phyloP scores from a whole-genome alignment of 2,888 invertebrate species.

The Pheosia tremula region DNA sequence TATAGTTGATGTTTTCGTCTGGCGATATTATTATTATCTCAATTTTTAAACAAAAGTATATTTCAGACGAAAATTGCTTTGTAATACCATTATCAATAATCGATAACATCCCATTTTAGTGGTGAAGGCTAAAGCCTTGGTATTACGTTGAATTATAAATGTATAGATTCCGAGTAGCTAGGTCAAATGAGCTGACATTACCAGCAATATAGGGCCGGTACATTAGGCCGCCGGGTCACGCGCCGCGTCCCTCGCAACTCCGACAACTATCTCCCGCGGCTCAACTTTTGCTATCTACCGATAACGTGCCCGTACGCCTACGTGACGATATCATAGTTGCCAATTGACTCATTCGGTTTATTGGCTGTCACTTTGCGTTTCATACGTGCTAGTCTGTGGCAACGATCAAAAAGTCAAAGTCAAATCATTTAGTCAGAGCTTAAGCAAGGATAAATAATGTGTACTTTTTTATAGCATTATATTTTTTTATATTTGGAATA shows the following conservation, averaged over 20 bases:
- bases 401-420: neutral
- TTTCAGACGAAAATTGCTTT: too few relatives aligned
- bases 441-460: too few relatives aligned
- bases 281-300: slow-evolving; percentile 7
- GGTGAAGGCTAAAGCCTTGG: too few relatives aligned
- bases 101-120: too few relatives aligned
- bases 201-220: neutral
- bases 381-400: neutral
- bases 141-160: too few relatives aligned
- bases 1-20: too few relatives aligned
- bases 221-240: slow-evolving; percentile 9
- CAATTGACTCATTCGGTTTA: slow-evolving; percentile 5
- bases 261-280: slow-evolving; percentile 21
- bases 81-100: too few relatives aligned
- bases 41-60: too few relatives aligned
- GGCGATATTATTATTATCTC: too few relatives aligned
- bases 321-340: slow-evolving; percentile 3
- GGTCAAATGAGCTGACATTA: neutral
- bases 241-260: slow-evolving; percentile 7
- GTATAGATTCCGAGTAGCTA: neutral
- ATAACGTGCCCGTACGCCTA: neutral
- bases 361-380: slow-evolving; percentile 5
- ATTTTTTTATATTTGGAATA: too few relatives aligned
- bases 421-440: too few relatives aligned
- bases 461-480: too few relatives aligned